phyloP scores from a whole-genome alignment of 1,140 invertebrate species.

The Cherax quadricarinatus region DNA sequence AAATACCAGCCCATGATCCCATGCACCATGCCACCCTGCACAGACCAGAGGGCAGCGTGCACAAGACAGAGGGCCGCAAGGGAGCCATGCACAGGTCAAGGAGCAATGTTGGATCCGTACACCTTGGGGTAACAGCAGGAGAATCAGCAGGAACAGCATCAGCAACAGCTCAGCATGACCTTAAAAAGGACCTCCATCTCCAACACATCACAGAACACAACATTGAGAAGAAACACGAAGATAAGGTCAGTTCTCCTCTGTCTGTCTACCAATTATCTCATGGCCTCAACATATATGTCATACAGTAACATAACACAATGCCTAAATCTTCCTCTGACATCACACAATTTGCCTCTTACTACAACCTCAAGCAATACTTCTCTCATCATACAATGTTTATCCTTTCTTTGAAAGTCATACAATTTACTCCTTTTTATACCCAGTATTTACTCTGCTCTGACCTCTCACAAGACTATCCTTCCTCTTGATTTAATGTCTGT shows the following conservation, averaged over 20 bases:
- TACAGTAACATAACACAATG: neutral
- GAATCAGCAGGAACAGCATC: neutral
- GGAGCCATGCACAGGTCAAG: neutral
- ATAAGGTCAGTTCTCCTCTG: constrained; percentile 23
- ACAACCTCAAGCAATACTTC: no score
- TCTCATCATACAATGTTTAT: no score
- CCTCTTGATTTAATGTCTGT: no score
- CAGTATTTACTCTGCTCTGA: no score
- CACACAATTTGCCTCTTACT: neutral
- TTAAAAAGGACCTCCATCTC: constrained; percentile 56
- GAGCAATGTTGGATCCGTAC: neutral
- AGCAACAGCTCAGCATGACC: constrained; percentile 12
- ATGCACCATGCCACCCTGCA: neutral
- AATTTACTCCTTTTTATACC: no score
- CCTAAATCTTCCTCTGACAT: neutral
- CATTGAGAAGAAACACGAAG: constrained; percentile 60
- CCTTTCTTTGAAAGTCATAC: no score
- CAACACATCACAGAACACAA: constrained; percentile 63
- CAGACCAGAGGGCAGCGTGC: neutral
- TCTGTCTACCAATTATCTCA: neutral
- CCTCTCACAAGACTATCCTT: no score
- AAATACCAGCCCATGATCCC: neutral
- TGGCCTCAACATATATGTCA: neutral
- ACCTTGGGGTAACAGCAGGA: neutral
- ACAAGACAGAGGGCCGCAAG: neutral